Conservation (phyloP, 2,113 vertebrate species). For the Grallaria varia region DNA sequence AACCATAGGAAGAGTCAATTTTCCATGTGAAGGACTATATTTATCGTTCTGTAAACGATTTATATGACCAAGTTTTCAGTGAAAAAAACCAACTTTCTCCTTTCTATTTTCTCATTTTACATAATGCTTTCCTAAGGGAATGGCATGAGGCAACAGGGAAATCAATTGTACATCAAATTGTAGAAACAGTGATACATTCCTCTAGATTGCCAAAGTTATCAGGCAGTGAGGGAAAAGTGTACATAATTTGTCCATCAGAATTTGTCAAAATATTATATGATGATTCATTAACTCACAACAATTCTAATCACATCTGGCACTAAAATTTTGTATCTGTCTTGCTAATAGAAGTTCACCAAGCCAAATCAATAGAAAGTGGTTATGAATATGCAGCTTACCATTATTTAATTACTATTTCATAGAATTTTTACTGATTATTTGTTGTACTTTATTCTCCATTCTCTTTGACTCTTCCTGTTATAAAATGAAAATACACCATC, state of each 20-base stretch:
- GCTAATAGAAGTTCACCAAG: neutral
- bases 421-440: neutral
- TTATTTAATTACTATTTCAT: neutral
- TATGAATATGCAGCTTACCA: neutral
- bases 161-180: neutral
- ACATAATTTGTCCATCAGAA: neutral
- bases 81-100: neutral
- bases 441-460: neutral
- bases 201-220: neutral
- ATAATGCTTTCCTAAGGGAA: slow-evolving; percentile 23
- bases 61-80: neutral
- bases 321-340: slow-evolving; percentile 2
- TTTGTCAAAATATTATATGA: neutral
- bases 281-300: neutral
- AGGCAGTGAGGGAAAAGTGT: neutral
- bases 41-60: neutral
- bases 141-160: neutral
- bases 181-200: neutral
- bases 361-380: neutral
- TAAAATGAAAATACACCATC: neutral
- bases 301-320: neutral
- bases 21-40: neutral
- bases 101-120: neutral
- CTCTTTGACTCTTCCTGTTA: neutral
- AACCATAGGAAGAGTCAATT: neutral